Evolutionary conservation across 2,888 invertebrate genomes (phyloP).

Genomic region (Nomada fucata): DNA sequence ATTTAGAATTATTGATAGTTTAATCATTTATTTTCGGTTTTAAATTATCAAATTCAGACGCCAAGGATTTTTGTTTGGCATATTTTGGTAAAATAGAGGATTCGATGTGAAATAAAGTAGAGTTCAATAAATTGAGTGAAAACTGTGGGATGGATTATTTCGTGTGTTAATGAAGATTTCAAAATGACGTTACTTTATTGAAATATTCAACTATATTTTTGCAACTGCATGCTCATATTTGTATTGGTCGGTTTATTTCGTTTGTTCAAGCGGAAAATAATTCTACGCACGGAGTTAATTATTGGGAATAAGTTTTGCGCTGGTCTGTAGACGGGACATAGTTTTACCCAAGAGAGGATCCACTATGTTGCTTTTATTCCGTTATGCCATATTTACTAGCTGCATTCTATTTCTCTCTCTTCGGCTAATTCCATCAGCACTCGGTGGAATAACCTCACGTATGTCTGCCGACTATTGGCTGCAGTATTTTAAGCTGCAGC

Average conservation of each 20-base stretch:
- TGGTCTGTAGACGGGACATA: slow-evolving; percentile 21
- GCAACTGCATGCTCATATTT: too few species aligned
- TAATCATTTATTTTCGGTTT: too few species aligned
- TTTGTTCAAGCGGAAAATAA: neutral
- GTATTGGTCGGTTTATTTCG: neutral
- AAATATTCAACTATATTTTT: too few species aligned
- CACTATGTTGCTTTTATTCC: slow-evolving; percentile 34
- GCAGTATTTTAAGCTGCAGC: slow-evolving; percentile 60
- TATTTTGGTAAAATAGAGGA: too few species aligned
- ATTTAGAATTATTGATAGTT: too few species aligned
- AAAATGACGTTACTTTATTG: too few species aligned
- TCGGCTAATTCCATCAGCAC: slow-evolving; percentile 65
- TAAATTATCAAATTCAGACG: too few species aligned
- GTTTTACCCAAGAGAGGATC: slow-evolving; percentile 5
- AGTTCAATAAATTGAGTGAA: too few species aligned
- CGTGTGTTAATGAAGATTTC: too few species aligned
- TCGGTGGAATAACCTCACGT: slow-evolving; percentile 62
- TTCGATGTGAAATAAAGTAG: too few species aligned
- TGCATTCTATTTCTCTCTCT: slow-evolving; percentile 61
- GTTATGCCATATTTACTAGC: slow-evolving; percentile 51
- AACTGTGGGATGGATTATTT: too few species aligned
- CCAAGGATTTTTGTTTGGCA: too few species aligned
- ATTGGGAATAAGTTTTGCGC: slow-evolving; percentile 33
- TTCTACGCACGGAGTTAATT: neutral
- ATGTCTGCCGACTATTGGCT: slow-evolving; percentile 35